Evolutionary conservation across 2,888 invertebrate genomes (phyloP), one percentile per base, ranked within the genome.

Genomic region (Corythucha ciliata): DNA sequence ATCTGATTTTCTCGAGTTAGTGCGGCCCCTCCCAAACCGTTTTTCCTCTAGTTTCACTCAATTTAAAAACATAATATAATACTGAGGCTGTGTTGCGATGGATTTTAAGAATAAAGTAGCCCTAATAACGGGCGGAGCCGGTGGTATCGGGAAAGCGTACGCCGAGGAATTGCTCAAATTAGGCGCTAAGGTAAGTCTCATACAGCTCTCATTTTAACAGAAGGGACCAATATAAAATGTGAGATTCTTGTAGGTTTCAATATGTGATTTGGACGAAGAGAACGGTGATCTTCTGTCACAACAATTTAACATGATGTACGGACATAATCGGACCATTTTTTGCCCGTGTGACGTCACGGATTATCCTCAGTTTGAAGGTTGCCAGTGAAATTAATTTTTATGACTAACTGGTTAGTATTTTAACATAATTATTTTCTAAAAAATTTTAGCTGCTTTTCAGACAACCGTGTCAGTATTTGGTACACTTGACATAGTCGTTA

Each of bases 331-430:
- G 54, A 79, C 81, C 8, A 69, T 83, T 57, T 83, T 80, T 65
- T 82, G 81, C 61, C 78, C 78, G 45, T 82, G 83, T 63, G 83
- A 83, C 63, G 83, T 83, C 57, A 83, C 83, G 0, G 83, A 83
- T 67, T 83, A 83, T 67, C 77, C 79, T 27, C 83, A 83, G 65
- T 83, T 81, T 64, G 83, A 83, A 73, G 81, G 82, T 81, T 67
- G 64, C 21, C 27, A 26, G 10, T 18, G n/a, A 39, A 8, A 4
- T 27, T n/a, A 1, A n/a, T n/a, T n/a, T n/a, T n/a, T n/a, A n/a
- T n/a, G n/a, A n/a, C n/a, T n/a, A n/a, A n/a, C 29, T 29, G 29
- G n/a, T 10, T n/a, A n/a, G 29, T 29, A 10, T 29, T 29, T n/a
- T 8, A 10, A 29, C 8, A 10, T 10, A 29, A 29, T 29, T 8